These are phyloP conservation scores for Hypena proboscidalis DNA, from an alignment of 2,888 invertebrate species.

Conservation along the genomic window DNA sequence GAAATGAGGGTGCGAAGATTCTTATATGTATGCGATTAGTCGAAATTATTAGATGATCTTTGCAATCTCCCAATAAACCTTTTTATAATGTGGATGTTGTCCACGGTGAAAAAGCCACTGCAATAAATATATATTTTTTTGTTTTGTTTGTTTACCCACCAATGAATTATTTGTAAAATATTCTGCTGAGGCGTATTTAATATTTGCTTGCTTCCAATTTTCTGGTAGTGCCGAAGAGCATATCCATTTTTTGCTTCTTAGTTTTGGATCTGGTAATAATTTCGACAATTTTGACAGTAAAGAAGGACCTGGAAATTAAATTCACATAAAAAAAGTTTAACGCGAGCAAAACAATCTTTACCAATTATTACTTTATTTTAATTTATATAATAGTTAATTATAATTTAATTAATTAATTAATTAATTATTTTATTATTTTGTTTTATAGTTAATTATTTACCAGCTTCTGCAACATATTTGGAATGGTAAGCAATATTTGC, in stretches of 20 bases:
- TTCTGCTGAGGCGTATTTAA: constrained; percentile 89
- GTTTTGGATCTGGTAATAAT: constrained; percentile 86
- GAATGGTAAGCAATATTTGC: constrained; percentile 95
- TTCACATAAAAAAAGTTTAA: too few species aligned
- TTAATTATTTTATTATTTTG: not conserved
- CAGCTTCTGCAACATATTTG: constrained; percentile 86
- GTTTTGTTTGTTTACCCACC: constrained; percentile 64
- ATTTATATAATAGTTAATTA: too few species aligned
- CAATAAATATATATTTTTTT: too few species aligned
- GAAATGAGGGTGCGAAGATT: too few species aligned
- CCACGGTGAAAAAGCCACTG: too few species aligned
- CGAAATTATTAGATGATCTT: too few species aligned
- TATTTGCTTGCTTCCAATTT: constrained; percentile 87
- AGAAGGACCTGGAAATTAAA: constrained; percentile 75
- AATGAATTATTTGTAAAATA: constrained; percentile 93
- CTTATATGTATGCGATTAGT: too few species aligned
- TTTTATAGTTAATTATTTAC: constrained; percentile 36
- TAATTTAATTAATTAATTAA: too few species aligned
- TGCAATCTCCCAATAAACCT: too few species aligned
- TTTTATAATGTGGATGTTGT: too few species aligned
- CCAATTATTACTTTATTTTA: too few species aligned
- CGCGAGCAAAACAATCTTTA: too few species aligned
- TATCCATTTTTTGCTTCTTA: constrained; percentile 90
- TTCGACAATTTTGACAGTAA: constrained; percentile 84
- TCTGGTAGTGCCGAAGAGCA: constrained; percentile 89